Evolutionary conservation across 1,140 invertebrate species (phyloP).

Genomic region (Heliconius hermathena): DNA sequence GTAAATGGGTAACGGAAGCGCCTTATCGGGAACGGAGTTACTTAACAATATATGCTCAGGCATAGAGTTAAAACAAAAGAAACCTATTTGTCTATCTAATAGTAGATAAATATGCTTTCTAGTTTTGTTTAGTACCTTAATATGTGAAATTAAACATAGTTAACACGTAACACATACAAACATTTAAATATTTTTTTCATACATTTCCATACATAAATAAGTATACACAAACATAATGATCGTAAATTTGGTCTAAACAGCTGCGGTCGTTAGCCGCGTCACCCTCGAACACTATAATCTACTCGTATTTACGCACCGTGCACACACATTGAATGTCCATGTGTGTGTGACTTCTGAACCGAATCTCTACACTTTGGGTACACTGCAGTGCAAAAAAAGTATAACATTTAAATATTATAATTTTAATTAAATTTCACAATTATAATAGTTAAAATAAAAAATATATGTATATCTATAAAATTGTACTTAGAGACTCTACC

Average conservation of each 20-base stretch:
- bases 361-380: slow-evolving; percentile 48
- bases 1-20: too few species aligned
- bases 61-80: not conserved
- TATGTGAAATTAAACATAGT: too few species aligned
- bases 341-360: slow-evolving; percentile 44
- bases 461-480: too few species aligned
- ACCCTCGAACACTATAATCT: slow-evolving; percentile 46
- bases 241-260: slow-evolving; percentile 28
- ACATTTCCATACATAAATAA: not conserved
- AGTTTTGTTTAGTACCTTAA: too few species aligned
- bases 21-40: not conserved
- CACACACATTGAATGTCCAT: slow-evolving; percentile 34
- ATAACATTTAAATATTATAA: not conserved
- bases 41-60: not conserved
- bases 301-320: slow-evolving; percentile 8
- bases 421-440: not conserved
- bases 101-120: too few species aligned
- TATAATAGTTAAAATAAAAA: not conserved
- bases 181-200: not conserved
- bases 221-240: not conserved
- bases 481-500: too few species aligned
- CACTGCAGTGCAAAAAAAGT: slow-evolving; percentile 35
- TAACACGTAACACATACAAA: not conserved
- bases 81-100: too few species aligned
- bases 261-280: slow-evolving; percentile 42